These are phyloP conservation scores for Campoplex capitator DNA, from an alignment of 2,888 invertebrate species.

Conservation along the genomic window DNA sequence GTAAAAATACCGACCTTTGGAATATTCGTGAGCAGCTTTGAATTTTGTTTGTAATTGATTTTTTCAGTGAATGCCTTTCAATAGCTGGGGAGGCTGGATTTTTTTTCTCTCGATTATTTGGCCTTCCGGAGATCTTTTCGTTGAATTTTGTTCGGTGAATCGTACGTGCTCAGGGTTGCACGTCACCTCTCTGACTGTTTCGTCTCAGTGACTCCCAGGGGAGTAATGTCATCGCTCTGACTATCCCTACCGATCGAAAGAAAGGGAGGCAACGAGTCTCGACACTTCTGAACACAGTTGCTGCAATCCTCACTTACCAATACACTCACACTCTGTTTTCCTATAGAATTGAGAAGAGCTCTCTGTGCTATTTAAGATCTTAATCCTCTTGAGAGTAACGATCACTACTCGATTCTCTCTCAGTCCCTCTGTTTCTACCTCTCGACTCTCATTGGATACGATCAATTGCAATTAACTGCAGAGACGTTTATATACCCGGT, in stretches of 20 bases:
- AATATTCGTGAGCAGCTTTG: neutral
- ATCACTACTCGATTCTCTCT: slow-evolving; percentile 42
- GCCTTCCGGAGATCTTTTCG: neutral
- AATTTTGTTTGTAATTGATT: slow-evolving; percentile 49
- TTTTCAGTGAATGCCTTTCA: slow-evolving; percentile 40
- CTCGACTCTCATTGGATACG: slow-evolving; percentile 30
- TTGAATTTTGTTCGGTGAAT: slow-evolving; percentile 59
- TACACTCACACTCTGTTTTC: slow-evolving; percentile 7
- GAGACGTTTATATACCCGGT: neutral
- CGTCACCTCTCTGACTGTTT: slow-evolving; percentile 57
- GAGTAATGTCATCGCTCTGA: slow-evolving; percentile 60
- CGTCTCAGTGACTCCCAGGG: slow-evolving; percentile 57
- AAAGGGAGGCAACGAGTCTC: slow-evolving; percentile 37
- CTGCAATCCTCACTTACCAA: slow-evolving; percentile 22
- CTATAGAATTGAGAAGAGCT: slow-evolving; percentile 6
- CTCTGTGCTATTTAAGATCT: slow-evolving; percentile 10
- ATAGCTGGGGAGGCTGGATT: neutral
- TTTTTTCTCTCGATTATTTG: neutral
- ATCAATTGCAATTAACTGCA: slow-evolving; percentile 57
- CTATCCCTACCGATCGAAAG: slow-evolving; percentile 33
- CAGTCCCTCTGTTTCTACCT: slow-evolving; percentile 22
- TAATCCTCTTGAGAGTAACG: slow-evolving; percentile 48
- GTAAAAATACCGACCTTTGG: too few relatives aligned
- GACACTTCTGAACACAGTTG: slow-evolving; percentile 44
- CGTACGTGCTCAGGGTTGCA: slow-evolving; percentile 53